Conservation (phyloP, 2,888 invertebrate genomes). For the Prosopocoilus inquinatus region DNA sequence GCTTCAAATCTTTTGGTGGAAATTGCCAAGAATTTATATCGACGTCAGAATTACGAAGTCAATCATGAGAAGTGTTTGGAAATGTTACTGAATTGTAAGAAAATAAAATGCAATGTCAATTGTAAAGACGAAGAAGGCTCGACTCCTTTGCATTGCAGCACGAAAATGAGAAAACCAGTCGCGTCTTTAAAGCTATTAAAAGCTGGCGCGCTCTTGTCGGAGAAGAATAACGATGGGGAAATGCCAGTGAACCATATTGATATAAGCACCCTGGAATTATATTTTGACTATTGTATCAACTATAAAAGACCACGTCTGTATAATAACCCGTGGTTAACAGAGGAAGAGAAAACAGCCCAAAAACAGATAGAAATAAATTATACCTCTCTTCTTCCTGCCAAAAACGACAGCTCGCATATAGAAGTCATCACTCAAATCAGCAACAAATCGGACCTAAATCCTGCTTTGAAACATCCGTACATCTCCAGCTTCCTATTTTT, state of each 20-base stretch:
- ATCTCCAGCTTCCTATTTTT: slow-evolving; percentile 76
- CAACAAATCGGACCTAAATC: slow-evolving; percentile 63
- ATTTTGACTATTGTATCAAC: slow-evolving; percentile 68
- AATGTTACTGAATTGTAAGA: not conserved
- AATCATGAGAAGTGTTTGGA: not conserved
- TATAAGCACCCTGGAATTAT: slow-evolving; percentile 65
- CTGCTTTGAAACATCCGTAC: slow-evolving; percentile 74
- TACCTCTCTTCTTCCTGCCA: slow-evolving; percentile 43
- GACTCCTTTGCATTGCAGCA: not conserved
- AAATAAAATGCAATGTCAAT: not conserved
- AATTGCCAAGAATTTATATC: not conserved
- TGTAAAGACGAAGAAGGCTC: not conserved
- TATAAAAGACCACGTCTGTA: not conserved
- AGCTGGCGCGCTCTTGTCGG: slow-evolving; percentile 72
- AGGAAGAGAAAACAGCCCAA: slow-evolving; percentile 54
- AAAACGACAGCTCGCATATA: slow-evolving; percentile 66
- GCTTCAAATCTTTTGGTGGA: not conserved
- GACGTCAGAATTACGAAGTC: not conserved
- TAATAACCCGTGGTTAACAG: slow-evolving; percentile 26
- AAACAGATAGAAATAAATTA: slow-evolving; percentile 22
- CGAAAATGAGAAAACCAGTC: not conserved
- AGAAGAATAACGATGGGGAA: slow-evolving; percentile 62
- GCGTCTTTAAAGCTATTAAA: slow-evolving; percentile 55
- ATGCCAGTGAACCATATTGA: slow-evolving; percentile 72
- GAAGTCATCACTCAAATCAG: slow-evolving; percentile 72